Base-by-base conservation (phyloP, 2,888 invertebrate species). In the Diaprepes abbreviatus region DNA sequence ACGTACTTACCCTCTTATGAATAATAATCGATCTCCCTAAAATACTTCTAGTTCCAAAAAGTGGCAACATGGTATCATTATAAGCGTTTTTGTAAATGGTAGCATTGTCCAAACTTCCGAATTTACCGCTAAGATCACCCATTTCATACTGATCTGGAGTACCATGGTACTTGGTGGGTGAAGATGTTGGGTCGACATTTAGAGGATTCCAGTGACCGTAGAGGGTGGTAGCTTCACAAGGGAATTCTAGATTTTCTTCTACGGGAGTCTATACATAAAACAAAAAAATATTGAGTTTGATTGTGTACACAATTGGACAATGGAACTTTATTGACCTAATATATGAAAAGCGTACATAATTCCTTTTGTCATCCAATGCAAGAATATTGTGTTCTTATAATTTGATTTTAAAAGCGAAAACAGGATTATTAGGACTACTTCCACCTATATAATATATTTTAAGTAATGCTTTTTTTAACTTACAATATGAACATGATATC, bases 161-260 rank as follows among this genome's bases (percentile, higher is more conserved):
- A 12, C 95, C 95, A 16, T 80, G 83, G 63, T 85, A 85, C 16
- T 71, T 73, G 54, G 82, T 76, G 0, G 93, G 93, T 0, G 89
- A 88, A 0, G 85, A 83, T 0, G 87, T 85, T 3, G 88, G 87
- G 79, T 90, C 90, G 0, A 94, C 89, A 54, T 89, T 88, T 77
- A 90, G 89, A 0, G 97, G 97, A 83, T 97, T 95, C 88, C 92
- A 97, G 52, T 92, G 92, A n/a, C 90, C 93, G 76, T 94, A 93
- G 0, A 96, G 85, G 0, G 94, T 90, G 0, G 93, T 91, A 48
- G 87, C 90, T 81, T 95, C 95, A 76, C 96, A 96, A 0, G 96
- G 96, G 80, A 96, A 96, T 77, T 93, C 92, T 71, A 95, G 83
- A 76, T 93, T 92, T 70, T 89, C 91, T 79, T 95, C 92, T 0